A percentile compares a stretch with the other conserved stretches of the same genome.
These are phyloP conservation scores for Hoplostethus atlanticus DNA, from an alignment of 2,797 vertebrate species.

Conservation along the genomic window DNA sequence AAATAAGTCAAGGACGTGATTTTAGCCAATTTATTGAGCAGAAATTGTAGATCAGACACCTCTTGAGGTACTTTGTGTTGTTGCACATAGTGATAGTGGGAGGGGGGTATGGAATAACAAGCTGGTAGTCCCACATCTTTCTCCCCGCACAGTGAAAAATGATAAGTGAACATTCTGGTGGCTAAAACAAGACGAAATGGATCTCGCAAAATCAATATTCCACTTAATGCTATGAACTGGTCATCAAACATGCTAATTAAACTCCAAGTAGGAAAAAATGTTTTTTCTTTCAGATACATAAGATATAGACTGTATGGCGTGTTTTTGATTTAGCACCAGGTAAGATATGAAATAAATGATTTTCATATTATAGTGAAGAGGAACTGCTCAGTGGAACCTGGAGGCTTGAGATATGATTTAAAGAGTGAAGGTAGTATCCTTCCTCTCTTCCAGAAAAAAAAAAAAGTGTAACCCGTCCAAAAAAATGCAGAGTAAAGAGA, in stretches of 20 bases:
- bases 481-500: conserved; percentile 66
- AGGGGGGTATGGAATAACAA: conserved; percentile 58
- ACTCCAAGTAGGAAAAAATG: conserved; percentile 36
- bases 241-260: conserved; percentile 51
- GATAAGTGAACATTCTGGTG: conserved; percentile 55
- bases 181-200: conserved; percentile 57
- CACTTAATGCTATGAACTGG: conserved; percentile 58
- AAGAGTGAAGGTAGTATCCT: conserved; percentile 34
- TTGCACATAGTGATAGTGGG: conserved; percentile 61
- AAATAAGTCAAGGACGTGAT: conserved; percentile 56
- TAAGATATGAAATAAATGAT: conserved; percentile 49
- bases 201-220: conserved; percentile 69
- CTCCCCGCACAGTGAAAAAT: conserved; percentile 63
- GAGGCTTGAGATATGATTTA: conserved; percentile 34
- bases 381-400: conserved; percentile 56
- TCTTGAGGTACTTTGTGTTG: conserved; percentile 90
- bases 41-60: conserved; percentile 84
- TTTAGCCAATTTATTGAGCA: conserved; percentile 89
- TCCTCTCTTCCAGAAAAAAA: conserved; percentile 43
- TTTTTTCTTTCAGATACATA: conserved; percentile 60
- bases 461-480: conserved; percentile 73
- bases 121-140: conserved; percentile 17
- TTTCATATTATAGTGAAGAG: conserved; percentile 62
- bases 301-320: conserved; percentile 48
- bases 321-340: conserved; percentile 65